Percentiles rank a stretch among this genome's conserved stretches.
Evolutionary conservation across 2,888 invertebrate genomes (phyloP).

Genomic region (Lochmaea crataegi): DNA sequence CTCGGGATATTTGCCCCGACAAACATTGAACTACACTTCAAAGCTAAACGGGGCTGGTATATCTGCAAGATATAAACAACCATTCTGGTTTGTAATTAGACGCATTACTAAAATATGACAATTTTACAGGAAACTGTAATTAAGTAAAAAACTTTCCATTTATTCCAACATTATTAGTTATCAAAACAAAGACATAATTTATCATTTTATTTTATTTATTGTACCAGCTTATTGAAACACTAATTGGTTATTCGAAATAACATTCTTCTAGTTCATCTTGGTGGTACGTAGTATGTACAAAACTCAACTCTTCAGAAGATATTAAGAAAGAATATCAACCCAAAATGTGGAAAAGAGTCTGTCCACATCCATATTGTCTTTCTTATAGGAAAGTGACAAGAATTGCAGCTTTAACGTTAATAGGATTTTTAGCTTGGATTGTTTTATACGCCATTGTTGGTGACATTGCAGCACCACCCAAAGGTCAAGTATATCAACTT

Average conservation of each 20-base stretch:
- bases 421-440: constrained; percentile 78
- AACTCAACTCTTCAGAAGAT: constrained; percentile 76
- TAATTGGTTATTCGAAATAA: not conserved
- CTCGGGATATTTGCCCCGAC: too few relatives aligned
- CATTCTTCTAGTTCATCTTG: constrained; percentile 72
- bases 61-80: too few relatives aligned
- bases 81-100: too few relatives aligned
- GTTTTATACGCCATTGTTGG: constrained; percentile 82
- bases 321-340: constrained; percentile 74
- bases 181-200: too few relatives aligned
- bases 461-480: constrained; percentile 82
- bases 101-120: too few relatives aligned
- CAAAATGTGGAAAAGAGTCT: constrained; percentile 81
- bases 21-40: too few relatives aligned
- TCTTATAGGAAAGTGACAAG: constrained; percentile 84
- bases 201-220: too few relatives aligned
- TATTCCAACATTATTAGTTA: too few relatives aligned
- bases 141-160: too few relatives aligned
- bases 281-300: constrained; percentile 83
- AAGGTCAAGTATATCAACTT: constrained; percentile 84
- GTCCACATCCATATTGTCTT: constrained; percentile 87
- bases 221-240: too few relatives aligned
- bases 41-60: too few relatives aligned
- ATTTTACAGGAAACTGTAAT: too few relatives aligned
- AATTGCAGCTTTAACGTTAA: constrained; percentile 75